These are phyloP conservation scores for Melieria omissa DNA, from an alignment of 2,888 invertebrate species.

Conservation along the genomic window DNA sequence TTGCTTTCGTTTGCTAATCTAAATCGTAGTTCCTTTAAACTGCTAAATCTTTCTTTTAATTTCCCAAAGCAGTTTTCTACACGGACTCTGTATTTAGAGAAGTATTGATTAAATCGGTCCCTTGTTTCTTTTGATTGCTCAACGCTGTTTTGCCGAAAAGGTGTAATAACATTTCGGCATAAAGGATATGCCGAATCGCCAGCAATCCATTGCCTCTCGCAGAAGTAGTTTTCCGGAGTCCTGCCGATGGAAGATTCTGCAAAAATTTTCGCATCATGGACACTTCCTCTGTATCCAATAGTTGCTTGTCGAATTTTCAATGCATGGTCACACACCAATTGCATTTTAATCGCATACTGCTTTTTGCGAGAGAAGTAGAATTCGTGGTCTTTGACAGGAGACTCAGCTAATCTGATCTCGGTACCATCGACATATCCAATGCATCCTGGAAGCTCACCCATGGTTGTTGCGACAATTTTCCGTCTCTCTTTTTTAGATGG, in stretches of 20 bases:
- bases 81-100: slow-evolving; percentile 24
- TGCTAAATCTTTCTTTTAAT: slow-evolving; percentile 26
- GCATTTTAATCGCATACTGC: slow-evolving; percentile 35
- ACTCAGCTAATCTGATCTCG: slow-evolving; percentile 33
- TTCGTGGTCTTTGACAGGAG: slow-evolving; percentile 28
- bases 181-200: slow-evolving; percentile 31
- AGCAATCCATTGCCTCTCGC: slow-evolving; percentile 31
- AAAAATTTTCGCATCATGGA: slow-evolving; percentile 36
- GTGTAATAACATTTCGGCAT: slow-evolving; percentile 20
- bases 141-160: slow-evolving; percentile 17
- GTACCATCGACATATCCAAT: slow-evolving; percentile 40
- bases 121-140: not conserved
- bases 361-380: slow-evolving; percentile 29
- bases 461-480: slow-evolving; percentile 10
- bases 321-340: slow-evolving; percentile 29
- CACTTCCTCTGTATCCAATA: slow-evolving; percentile 31
- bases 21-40: slow-evolving; percentile 26
- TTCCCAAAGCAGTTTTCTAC: slow-evolving; percentile 20
- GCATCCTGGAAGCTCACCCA: slow-evolving; percentile 37
- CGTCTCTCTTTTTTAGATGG: slow-evolving; percentile 19
- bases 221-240: slow-evolving; percentile 21
- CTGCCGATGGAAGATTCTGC: slow-evolving; percentile 7
- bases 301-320: slow-evolving; percentile 29
- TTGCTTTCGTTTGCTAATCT: slow-evolving; percentile 1
- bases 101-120: slow-evolving; percentile 13